Percentiles rank a stretch among this genome's conserved stretches.
phyloP scores from a whole-genome alignment of 2,888 invertebrate genomes.

The Conomelus anceps region DNA sequence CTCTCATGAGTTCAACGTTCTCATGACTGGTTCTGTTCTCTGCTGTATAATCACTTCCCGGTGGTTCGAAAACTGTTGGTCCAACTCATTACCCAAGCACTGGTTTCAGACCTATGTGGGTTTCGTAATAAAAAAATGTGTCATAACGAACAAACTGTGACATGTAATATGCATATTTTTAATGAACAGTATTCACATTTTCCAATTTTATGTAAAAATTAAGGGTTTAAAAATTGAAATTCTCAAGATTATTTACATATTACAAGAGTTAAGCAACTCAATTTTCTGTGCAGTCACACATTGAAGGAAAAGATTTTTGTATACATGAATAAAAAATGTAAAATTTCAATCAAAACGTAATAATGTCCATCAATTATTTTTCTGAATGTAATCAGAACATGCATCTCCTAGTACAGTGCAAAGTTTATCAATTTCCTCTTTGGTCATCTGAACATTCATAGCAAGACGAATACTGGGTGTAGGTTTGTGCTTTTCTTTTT shows the following conservation, averaged over 20 bases:
- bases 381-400: neutral
- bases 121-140: too few species aligned
- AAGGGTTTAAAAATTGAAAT: neutral
- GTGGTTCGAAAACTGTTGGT: too few species aligned
- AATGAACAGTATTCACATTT: neutral
- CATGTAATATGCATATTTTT: neutral
- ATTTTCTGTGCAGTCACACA: neutral
- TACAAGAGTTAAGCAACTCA: neutral
- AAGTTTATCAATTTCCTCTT: constrained; percentile 50
- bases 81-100: too few species aligned
- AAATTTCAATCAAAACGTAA: neutral
- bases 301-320: neutral
- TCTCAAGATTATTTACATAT: too few species aligned
- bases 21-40: too few species aligned
- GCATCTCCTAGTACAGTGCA: neutral
- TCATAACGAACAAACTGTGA: neutral
- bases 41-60: too few species aligned
- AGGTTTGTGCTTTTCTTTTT: constrained; percentile 56
- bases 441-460: constrained; percentile 56
- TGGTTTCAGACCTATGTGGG: too few species aligned
- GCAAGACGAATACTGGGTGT: constrained; percentile 68
- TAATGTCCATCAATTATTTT: neutral
- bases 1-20: too few species aligned
- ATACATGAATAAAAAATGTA: neutral
- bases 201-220: neutral